A percentile compares a stretch with the other conserved stretches of the same genome.
Conservation (phyloP, 2,113 vertebrate genomes). For the Corythornis vintsioides region DNA sequence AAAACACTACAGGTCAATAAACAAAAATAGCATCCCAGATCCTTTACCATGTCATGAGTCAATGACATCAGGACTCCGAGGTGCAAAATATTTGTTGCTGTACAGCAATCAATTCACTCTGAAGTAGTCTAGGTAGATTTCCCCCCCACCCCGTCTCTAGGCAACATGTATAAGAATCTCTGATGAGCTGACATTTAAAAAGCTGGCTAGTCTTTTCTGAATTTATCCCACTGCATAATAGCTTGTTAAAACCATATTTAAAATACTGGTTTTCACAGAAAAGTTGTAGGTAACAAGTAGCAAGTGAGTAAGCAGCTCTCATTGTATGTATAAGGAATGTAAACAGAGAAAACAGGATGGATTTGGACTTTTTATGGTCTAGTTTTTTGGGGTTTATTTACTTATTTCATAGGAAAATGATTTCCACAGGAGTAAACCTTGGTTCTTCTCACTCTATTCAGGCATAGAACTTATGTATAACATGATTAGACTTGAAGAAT, state of each 20-base stretch:
- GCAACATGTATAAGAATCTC: neutral
- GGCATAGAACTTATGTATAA: neutral
- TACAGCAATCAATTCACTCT: neutral
- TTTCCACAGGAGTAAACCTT: neutral
- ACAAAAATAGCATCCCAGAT: neutral
- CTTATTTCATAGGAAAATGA: neutral
- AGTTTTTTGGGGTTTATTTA: neutral
- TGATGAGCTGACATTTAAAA: neutral
- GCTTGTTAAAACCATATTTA: neutral
- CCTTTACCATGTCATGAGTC: neutral
- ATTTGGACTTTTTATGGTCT: neutral
- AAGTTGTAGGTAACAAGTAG: neutral
- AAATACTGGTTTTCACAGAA: neutral
- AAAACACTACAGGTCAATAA: neutral
- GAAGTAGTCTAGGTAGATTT: neutral
- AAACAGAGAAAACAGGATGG: neutral
- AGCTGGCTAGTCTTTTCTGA: neutral
- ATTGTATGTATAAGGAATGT: neutral
- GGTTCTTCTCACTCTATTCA: neutral
- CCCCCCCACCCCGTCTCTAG: neutral
- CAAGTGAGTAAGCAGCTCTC: neutral
- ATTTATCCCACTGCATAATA: neutral
- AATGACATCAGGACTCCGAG: neutral
- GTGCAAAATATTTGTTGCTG: neutral
- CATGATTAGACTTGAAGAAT: neutral